These are phyloP conservation scores for Orthosia cruda DNA, from an alignment of 2,888 invertebrate genomes.

Conservation along the genomic window DNA sequence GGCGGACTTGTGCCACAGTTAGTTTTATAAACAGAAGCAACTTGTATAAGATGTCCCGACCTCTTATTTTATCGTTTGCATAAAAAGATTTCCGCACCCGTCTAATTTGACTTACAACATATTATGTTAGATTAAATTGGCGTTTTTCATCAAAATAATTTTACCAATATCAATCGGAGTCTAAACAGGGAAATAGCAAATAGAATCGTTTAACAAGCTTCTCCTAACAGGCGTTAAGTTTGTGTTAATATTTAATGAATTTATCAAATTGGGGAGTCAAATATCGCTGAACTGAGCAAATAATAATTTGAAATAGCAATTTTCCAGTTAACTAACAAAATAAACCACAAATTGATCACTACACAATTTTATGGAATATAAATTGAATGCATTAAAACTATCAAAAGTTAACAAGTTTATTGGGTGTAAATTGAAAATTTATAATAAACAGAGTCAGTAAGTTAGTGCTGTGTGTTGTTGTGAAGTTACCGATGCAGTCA, in stretches of 20 bases:
- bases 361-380: conserved; percentile 32
- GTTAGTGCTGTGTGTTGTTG: conserved; percentile 3
- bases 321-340: conserved; percentile 46
- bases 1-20: conserved; percentile 14
- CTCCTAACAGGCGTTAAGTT: neutral
- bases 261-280: conserved; percentile 31
- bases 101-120: conserved; percentile 7
- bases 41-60: conserved; percentile 23
- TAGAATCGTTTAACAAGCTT: neutral
- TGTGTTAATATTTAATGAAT: conserved; percentile 31
- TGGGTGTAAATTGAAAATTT: conserved; percentile 29
- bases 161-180: neutral
- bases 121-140: neutral
- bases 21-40: conserved; percentile 38
- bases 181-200: conserved; percentile 6
- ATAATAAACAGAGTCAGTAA: conserved; percentile 1
- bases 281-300: conserved; percentile 35
- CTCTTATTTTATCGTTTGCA: conserved; percentile 25
- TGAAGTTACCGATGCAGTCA: conserved; percentile 16
- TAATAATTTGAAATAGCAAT: conserved; percentile 37
- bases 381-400: conserved; percentile 33
- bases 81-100: neutral
- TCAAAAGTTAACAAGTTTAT: conserved; percentile 18
- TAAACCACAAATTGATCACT: conserved; percentile 45
- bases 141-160: neutral